Evolutionary conservation across 2,113 vertebrate genomes (phyloP), one percentile per base, ranked within the genome.

Genomic region (Vulpes vulpes): DNA sequence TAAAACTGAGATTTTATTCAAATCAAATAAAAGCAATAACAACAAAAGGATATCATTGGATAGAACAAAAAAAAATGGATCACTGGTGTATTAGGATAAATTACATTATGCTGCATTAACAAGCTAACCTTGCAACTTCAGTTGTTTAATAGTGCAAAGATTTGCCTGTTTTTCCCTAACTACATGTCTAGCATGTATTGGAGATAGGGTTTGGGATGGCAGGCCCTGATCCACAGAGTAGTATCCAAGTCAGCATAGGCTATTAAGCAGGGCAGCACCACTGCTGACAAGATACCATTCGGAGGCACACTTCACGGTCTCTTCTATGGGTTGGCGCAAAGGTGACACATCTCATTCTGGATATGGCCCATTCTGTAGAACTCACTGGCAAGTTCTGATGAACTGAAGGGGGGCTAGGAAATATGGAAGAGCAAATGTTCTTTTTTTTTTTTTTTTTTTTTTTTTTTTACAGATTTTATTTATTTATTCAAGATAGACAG

Each of bases 241-340:
- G 35, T 35, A 35, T 65, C 7, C 23, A 25, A 67, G 16, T 86
- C 65, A n/a, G 19, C 30, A 4, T 0, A 89, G 25, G 22, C 20
- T 2, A 55, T 25, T 17, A 35, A 3, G 60, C 7, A 32, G 55
- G 62, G 51, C 23, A 23, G 23, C n/a, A 16, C 22, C 23, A 20
- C 7, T 59, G 49, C 11, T 62, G 11, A 43, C 23, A 78, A 14
- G 32, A 35, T 19, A 65, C 23, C 57, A 71, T 23, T 71, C 23
- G 49, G 5, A 2, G 8, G 9, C 43, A 55, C 4, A 32, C 14
- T 10, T 74, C 1, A 17, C 1, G 22, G 2, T 5, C 11, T 43
- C 22, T 78, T 35, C 32, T 62, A 4, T 3, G 1, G n/a, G 32
- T 1, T 57, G 7, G 25, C 15, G 3, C 57, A 59, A 35, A 64